Conservation (phyloP, 1,140 invertebrate species). For the Euwallacea similis region DNA sequence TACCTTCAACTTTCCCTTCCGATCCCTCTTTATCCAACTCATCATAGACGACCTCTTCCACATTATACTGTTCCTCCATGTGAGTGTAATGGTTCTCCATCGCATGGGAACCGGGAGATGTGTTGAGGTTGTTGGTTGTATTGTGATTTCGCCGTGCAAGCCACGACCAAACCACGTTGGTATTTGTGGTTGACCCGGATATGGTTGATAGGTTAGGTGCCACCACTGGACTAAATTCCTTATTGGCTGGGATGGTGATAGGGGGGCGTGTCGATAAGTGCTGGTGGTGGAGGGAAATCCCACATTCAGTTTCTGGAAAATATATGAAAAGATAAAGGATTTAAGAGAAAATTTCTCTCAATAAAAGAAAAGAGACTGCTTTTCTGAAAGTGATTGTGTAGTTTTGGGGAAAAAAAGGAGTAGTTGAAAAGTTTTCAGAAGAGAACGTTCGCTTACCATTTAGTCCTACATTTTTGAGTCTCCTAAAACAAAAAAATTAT, state of each 20-base stretch:
- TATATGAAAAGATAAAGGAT: too few species aligned
- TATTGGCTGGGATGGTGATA: background rate
- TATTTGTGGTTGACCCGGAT: constrained; percentile 17
- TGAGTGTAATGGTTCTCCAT: constrained; percentile 70
- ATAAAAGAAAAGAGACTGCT: too few species aligned
- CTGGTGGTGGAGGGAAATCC: too few species aligned
- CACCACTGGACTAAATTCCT: background rate
- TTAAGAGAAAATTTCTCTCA: too few species aligned
- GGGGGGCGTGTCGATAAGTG: too few species aligned
- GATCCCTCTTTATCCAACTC: constrained; percentile 61
- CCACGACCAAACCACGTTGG: constrained; percentile 67
- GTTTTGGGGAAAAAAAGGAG: too few species aligned
- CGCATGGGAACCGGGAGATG: constrained; percentile 56
- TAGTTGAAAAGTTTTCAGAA: too few species aligned
- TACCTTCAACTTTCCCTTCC: too few species aligned
- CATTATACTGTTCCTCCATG: constrained; percentile 63
- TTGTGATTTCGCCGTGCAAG: constrained; percentile 56
- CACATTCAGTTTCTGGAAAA: too few species aligned
- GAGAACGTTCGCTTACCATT: background rate
- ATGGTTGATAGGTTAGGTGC: too few species aligned
- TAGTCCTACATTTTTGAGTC: background rate
- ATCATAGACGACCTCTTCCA: constrained; percentile 66
- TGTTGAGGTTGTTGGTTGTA: constrained; percentile 55
- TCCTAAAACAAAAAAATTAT: background rate
- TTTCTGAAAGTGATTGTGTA: too few species aligned